These are phyloP conservation scores for Drosophila neonasuta DNA, from an alignment of 2,888 invertebrate species.

Conservation along the genomic window DNA sequence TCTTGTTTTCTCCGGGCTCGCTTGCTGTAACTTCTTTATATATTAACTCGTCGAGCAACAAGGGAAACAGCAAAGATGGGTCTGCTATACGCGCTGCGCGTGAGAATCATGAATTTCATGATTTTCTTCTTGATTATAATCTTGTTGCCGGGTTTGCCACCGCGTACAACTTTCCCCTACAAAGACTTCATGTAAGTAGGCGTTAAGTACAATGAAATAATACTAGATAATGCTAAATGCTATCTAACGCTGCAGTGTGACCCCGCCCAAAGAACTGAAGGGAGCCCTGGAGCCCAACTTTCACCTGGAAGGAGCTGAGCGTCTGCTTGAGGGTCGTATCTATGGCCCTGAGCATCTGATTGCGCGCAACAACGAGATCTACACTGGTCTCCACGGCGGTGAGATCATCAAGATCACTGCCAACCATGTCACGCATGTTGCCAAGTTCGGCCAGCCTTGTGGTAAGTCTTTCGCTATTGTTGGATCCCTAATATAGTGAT, in stretches of 20 bases:
- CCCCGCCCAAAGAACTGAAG: slow-evolving; percentile 83
- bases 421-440: slow-evolving; percentile 87
- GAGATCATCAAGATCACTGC: slow-evolving; percentile 89
- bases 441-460: slow-evolving; percentile 90
- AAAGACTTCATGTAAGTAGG: slow-evolving; percentile 86
- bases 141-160: slow-evolving; percentile 89
- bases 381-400: slow-evolving; percentile 90
- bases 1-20: slow-evolving; percentile 22
- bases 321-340: slow-evolving; percentile 86
- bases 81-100: slow-evolving; percentile 82
- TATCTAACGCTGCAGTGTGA: slow-evolving; percentile 80
- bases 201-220: background rate
- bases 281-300: slow-evolving; percentile 86
- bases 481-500: background rate
- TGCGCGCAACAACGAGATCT: slow-evolving; percentile 89
- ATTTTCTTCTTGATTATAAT: slow-evolving; percentile 85
- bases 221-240: background rate
- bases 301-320: slow-evolving; percentile 87
- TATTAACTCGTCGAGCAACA: slow-evolving; percentile 24
- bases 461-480: slow-evolving; percentile 83
- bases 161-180: slow-evolving; percentile 85
- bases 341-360: slow-evolving; percentile 92
- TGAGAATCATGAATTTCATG: slow-evolving; percentile 83
- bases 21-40: slow-evolving; percentile 27
- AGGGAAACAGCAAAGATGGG: slow-evolving; percentile 74